Evolutionary conservation across 2,113 vertebrate species (phyloP).

Genomic region (Larimichthys polyactis): DNA sequence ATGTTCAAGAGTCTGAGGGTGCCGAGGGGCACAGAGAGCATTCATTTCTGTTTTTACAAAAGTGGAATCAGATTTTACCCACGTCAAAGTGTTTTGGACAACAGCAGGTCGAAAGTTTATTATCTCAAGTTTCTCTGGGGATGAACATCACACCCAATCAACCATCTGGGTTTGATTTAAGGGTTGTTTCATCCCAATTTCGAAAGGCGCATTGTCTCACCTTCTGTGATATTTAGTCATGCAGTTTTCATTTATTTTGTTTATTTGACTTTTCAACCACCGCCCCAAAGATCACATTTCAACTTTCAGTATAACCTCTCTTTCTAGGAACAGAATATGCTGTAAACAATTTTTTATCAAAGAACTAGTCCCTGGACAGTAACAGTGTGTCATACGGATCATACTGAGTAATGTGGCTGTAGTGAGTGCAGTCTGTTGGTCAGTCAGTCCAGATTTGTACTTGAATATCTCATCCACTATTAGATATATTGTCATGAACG

Average conservation of each 20-base stretch:
- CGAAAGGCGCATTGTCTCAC: neutral
- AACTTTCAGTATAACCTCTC: neutral
- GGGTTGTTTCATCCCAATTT: neutral
- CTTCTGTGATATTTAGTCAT: neutral
- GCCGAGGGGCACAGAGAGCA: conserved; percentile 3
- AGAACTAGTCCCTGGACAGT: neutral
- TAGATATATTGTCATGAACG: neutral
- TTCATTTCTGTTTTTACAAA: conserved; percentile 20
- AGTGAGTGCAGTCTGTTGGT: neutral
- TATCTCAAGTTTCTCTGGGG: neutral
- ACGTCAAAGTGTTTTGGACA: neutral
- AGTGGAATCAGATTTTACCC: conserved; percentile 1
- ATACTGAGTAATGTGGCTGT: neutral
- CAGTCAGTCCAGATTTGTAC: neutral
- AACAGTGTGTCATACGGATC: too few species aligned
- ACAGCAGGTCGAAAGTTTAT: neutral
- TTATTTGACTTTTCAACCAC: neutral
- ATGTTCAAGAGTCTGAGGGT: conserved; percentile 14
- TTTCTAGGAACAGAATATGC: neutral
- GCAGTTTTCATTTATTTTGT: neutral
- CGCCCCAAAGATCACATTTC: neutral
- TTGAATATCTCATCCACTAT: neutral
- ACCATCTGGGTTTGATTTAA: neutral
- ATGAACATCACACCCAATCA: neutral
- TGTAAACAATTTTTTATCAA: neutral